Evolutionary conservation across 2,113 vertebrate species (phyloP), one percentile per base, ranked within the genome.

Genomic region (Taurulus bubalis): DNA sequence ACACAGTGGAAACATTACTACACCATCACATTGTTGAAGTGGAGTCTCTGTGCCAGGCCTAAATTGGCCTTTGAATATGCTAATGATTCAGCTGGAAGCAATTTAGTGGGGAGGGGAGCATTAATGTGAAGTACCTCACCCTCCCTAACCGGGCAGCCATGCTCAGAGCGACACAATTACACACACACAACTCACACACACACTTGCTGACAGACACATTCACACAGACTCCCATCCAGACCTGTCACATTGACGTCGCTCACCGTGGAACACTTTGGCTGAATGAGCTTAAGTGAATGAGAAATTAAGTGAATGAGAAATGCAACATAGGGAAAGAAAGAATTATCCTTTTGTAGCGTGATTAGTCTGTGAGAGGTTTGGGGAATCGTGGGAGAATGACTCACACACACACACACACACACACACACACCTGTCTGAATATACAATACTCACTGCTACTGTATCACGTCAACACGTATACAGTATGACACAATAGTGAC

Each of bases 11-110:
- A 65, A 80, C 34, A 67, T 70, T 51, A 49, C 36, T 67, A 75
- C 64, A 51, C 32, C 32, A 36, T 80, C 55, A 71, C 71, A 60
- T 62, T 81, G 70, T 71, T 82, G 45, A 47, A 88, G 80, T 71
- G 45, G 58, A 36, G 77, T 79, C 69, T 86, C 51, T 30, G 20
- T 79, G 75, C n/a, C n/a, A n/a, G n/a, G n/a, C 65, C 75, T 79
- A 85, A 92, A 92, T 90, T 87, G 80, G 68, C 82, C 67, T 86
- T 84, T 87, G 71, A 88, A 88, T 83, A 89, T 87, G 91, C 51
- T 75, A 85, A 92, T 89, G 66, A 65, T 80, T 87, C 79, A 79
- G 77, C 85, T 87, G 77, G 60, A 85, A 60, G 82, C 76, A 81
- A 83, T 92, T 90, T 82, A 63, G 70, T 85, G 59, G 78, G 75